These are phyloP conservation scores for Drosophila niveifrons DNA, from an alignment of 2,888 invertebrate species.

Conservation along the genomic window DNA sequence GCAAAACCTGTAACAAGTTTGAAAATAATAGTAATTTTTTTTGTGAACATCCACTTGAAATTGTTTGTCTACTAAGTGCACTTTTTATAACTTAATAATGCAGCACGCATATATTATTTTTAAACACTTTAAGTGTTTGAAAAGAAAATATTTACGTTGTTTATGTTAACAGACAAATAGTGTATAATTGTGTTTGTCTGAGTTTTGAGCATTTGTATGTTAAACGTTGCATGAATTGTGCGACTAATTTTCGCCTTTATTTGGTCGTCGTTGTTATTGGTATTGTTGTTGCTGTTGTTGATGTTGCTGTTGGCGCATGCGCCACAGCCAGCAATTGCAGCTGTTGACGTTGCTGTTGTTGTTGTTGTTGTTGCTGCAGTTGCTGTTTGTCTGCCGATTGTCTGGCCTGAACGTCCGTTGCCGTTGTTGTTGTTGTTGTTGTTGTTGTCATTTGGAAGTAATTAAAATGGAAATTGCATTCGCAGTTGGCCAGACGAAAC, in stretches of 20 bases:
- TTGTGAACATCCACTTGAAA: no score
- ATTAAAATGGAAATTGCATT: conserved; percentile 82
- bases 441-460: conserved; percentile 68
- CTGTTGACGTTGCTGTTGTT: conserved; percentile 26
- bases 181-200: neutral
- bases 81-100: neutral
- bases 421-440: conserved; percentile 30
- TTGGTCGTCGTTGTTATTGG: conserved; percentile 33
- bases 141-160: conserved; percentile 1
- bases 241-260: conserved; percentile 66
- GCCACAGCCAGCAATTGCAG: conserved; percentile 49
- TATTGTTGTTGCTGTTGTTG: conserved; percentile 34
- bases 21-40: no score
- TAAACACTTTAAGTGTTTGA: conserved; percentile 1
- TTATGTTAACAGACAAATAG: neutral
- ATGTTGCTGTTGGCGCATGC: conserved; percentile 60
- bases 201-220: conserved; percentile 38
- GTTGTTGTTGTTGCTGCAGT: conserved; percentile 28
- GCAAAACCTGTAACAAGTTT: no score
- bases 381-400: conserved; percentile 61
- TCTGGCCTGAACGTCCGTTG: conserved; percentile 46
- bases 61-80: neutral
- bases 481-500: conserved; percentile 59
- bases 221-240: conserved; percentile 61
- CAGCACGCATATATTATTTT: neutral